phyloP scores from a whole-genome alignment of 2,113 vertebrate species.

The Pyrgilauda ruficollis region DNA sequence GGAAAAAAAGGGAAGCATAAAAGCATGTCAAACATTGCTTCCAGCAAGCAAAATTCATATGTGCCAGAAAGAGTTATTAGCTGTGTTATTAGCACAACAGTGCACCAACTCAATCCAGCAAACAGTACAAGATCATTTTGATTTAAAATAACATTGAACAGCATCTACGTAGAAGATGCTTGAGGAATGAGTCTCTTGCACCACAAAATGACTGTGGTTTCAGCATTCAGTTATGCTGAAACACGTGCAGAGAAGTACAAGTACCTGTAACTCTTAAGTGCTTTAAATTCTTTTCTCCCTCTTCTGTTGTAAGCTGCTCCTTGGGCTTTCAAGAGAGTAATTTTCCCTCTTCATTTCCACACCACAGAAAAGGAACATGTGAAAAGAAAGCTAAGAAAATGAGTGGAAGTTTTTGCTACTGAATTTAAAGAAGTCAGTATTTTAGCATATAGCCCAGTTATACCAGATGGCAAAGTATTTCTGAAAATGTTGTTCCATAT shows the following conservation, averaged over 20 bases:
- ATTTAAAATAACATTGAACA: background rate
- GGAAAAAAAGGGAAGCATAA: background rate
- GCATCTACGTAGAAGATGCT: background rate
- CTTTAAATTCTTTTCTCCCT: background rate
- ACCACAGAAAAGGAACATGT: background rate
- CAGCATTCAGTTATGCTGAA: background rate
- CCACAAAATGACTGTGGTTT: background rate
- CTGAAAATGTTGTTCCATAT: background rate
- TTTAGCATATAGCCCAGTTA: background rate
- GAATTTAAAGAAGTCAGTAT: background rate
- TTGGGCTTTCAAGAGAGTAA: background rate
- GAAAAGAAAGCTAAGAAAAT: background rate
- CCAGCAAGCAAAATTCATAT: background rate
- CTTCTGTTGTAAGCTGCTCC: rapidly evolving
- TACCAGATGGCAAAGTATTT: background rate
- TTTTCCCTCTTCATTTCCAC: background rate
- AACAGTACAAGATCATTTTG: background rate
- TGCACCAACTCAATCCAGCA: background rate
- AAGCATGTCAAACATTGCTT: background rate
- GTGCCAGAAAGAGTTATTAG: background rate
- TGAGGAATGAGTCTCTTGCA: background rate
- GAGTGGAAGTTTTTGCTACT: background rate
- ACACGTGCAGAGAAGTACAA: background rate
- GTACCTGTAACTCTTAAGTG: background rate
- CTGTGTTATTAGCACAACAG: background rate